Evolutionary conservation across 2,113 vertebrate genomes (phyloP).

Genomic region (Struthio camelus): DNA sequence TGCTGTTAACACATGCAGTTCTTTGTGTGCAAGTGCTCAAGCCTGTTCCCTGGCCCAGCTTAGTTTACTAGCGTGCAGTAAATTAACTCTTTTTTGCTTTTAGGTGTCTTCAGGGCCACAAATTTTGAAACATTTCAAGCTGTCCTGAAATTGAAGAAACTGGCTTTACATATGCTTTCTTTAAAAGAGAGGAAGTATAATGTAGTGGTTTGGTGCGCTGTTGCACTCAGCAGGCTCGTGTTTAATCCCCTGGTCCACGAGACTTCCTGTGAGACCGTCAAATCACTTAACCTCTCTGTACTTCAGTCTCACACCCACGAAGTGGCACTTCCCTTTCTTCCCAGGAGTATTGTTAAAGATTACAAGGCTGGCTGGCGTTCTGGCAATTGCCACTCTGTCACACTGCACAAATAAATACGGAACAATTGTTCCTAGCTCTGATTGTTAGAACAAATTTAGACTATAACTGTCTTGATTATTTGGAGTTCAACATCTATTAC

Average conservation of each 20-base stretch:
- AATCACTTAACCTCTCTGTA: neutral
- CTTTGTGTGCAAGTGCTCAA: neutral
- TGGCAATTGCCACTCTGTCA: neutral
- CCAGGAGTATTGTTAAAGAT: slow-evolving; percentile 25
- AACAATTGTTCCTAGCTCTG: neutral
- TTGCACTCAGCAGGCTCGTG: neutral
- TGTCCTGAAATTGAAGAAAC: neutral
- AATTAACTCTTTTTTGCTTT: neutral
- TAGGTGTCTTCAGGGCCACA: neutral
- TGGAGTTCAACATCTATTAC: slow-evolving; percentile 37
- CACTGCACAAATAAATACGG: neutral
- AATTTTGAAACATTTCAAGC: neutral
- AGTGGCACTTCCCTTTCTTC: neutral
- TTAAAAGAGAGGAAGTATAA: neutral
- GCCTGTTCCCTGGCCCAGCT: neutral
- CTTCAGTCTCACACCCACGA: neutral
- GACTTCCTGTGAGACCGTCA: neutral
- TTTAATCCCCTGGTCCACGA: neutral
- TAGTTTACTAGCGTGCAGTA: neutral
- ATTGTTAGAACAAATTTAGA: slow-evolving; percentile 30
- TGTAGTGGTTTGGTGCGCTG: accelerated
- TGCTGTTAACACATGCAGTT: neutral
- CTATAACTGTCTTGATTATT: slow-evolving; percentile 11
- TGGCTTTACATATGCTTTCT: neutral
- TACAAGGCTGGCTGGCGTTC: neutral